Conservation (phyloP, 2,797 vertebrate species). For the Cirrhinus mrigala region DNA sequence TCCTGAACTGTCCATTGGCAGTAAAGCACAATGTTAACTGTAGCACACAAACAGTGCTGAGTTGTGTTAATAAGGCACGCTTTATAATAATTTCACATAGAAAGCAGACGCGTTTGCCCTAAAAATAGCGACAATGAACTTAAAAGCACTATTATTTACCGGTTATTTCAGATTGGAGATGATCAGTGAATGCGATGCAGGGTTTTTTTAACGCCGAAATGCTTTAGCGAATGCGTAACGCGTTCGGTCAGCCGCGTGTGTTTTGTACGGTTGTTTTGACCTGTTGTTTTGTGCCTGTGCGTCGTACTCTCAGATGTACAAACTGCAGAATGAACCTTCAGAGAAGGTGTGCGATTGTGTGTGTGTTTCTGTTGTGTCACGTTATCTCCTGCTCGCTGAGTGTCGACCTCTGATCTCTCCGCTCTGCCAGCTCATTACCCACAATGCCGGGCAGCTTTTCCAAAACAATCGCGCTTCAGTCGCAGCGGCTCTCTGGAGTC, state of each 20-base stretch:
- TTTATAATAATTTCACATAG: neutral
- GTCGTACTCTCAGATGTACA: slow-evolving; percentile 89
- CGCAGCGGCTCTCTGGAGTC: slow-evolving; percentile 53
- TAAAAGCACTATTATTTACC: neutral
- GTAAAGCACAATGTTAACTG: neutral
- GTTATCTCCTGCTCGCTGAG: slow-evolving; percentile 45
- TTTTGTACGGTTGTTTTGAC: neutral
- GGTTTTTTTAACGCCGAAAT: neutral
- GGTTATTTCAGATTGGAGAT: neutral
- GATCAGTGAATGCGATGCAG: neutral
- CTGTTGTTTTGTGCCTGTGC: slow-evolving; percentile 70
- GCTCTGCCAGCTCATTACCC: slow-evolving; percentile 62
- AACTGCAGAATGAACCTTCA: slow-evolving; percentile 87
- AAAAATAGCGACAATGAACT: neutral
- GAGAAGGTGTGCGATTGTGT: slow-evolving; percentile 46
- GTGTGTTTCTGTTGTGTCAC: slow-evolving; percentile 28
- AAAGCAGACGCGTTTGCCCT: neutral
- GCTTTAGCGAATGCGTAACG: neutral
- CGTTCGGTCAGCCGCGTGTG: neutral
- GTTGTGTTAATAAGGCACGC: neutral
- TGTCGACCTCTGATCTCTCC: slow-evolving; percentile 32
- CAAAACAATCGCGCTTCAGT: slow-evolving; percentile 73
- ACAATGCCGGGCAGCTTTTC: slow-evolving; percentile 67
- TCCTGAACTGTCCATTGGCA: neutral
- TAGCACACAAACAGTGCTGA: neutral